phyloP scores from a whole-genome alignment of 2,888 invertebrate species.

The Podabrus alpinus region DNA sequence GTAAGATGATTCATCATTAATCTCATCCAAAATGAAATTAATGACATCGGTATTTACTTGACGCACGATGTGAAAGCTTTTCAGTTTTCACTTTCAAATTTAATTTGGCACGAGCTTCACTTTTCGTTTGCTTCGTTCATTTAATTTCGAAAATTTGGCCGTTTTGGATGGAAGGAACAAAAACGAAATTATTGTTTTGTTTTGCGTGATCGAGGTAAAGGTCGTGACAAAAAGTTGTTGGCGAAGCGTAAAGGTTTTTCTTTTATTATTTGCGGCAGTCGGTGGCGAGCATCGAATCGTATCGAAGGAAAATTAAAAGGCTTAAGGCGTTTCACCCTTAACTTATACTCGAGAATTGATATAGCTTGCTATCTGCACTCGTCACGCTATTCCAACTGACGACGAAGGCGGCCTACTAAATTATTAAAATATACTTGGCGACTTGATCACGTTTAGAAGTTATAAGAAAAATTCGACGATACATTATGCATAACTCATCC shows the following conservation, averaged over 20 bases:
- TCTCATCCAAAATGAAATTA: not conserved
- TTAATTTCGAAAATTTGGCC: not conserved
- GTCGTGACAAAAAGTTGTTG: not conserved
- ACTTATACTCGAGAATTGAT: constrained; percentile 7
- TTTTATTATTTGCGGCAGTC: not conserved
- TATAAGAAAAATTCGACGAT: constrained; percentile 41
- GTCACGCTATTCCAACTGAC: constrained; percentile 12
- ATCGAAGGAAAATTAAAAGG: constrained; percentile 12
- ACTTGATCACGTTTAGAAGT: constrained; percentile 46
- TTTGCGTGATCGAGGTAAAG: not conserved
- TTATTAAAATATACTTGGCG: constrained; percentile 44
- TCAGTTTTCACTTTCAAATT: not conserved
- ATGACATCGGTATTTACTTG: not conserved
- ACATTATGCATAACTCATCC: constrained; percentile 49
- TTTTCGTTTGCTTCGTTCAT: not conserved
- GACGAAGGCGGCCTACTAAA: constrained; percentile 30
- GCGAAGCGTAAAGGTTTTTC: not conserved
- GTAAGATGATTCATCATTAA: not conserved
- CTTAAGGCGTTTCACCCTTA: constrained; percentile 9
- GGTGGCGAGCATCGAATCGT: constrained; percentile 6
- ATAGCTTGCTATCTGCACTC: constrained; percentile 4
- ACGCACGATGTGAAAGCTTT: not conserved
- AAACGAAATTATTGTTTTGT: not conserved
- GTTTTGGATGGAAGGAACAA: not conserved
- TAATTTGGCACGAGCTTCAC: not conserved